Evolutionary conservation across 2,888 invertebrate species (phyloP).

Genomic region (Melanophora roralis): DNA sequence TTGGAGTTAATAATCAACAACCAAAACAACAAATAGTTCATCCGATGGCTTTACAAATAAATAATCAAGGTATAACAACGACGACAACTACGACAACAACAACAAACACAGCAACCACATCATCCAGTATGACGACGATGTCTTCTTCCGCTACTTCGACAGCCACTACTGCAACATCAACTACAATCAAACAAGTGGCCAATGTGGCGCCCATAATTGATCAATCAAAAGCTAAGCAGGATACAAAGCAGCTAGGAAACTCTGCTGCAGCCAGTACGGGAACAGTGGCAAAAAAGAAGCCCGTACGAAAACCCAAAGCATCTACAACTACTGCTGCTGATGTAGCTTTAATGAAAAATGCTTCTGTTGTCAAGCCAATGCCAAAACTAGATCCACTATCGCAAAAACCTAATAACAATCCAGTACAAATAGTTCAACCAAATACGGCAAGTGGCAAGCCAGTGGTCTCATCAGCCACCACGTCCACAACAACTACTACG

Average conservation of each 20-base stretch:
- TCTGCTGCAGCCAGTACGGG: slow-evolving; percentile 60
- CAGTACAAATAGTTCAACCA: slow-evolving; percentile 76
- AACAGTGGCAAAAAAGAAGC: slow-evolving; percentile 72
- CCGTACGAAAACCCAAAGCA: slow-evolving; percentile 71
- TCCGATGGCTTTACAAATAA: slow-evolving; percentile 66
- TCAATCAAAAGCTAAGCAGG: slow-evolving; percentile 74
- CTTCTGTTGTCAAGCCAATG: slow-evolving; percentile 75
- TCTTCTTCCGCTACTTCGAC: slow-evolving; percentile 66
- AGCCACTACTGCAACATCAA: slow-evolving; percentile 67
- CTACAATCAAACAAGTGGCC: slow-evolving; percentile 75
- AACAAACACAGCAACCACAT: slow-evolving; percentile 66
- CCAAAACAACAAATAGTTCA: slow-evolving; percentile 76
- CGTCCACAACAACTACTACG: slow-evolving; percentile 65
- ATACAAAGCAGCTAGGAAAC: slow-evolving; percentile 43
- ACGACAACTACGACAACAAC: slow-evolving; percentile 65
- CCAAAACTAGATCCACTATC: slow-evolving; percentile 75
- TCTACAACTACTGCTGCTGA: slow-evolving; percentile 71
- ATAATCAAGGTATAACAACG: slow-evolving; percentile 68
- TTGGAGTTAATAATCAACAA: slow-evolving; percentile 60
- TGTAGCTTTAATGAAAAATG: slow-evolving; percentile 72
- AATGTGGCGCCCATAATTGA: slow-evolving; percentile 77
- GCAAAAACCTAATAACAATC: slow-evolving; percentile 75
- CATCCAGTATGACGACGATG: slow-evolving; percentile 65
- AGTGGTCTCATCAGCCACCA: slow-evolving; percentile 67
- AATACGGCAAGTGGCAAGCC: slow-evolving; percentile 75